phyloP scores from a whole-genome alignment of 2,113 vertebrate species.

The Perccottus glenii region DNA sequence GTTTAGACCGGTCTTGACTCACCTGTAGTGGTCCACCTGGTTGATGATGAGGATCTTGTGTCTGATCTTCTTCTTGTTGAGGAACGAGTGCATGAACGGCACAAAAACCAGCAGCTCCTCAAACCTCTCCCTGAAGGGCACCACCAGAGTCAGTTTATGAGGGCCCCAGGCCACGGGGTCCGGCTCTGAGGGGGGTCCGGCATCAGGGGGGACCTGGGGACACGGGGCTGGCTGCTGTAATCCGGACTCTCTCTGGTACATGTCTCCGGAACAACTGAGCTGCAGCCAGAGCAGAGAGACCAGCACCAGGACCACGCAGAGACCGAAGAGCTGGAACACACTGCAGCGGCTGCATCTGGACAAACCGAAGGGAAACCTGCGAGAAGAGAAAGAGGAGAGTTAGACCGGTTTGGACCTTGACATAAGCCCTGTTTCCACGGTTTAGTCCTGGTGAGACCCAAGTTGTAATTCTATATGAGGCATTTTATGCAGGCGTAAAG shows the following conservation, averaged over 20 bases:
- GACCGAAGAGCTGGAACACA: constrained; percentile 79
- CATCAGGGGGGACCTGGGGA: constrained; percentile 51
- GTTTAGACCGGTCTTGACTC: background rate
- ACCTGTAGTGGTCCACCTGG: constrained; percentile 97
- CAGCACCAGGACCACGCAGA: constrained; percentile 86
- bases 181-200: constrained; percentile 17
- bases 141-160: constrained; percentile 89
- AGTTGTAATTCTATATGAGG: no score
- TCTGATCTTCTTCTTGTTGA: constrained; percentile 89
- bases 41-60: constrained; percentile 94
- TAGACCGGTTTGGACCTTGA: no score
- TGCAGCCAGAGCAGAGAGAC: constrained; percentile 93
- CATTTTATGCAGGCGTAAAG: no score
- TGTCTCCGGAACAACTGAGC: constrained; percentile 88
- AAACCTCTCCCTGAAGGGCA: constrained; percentile 95
- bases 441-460: no score
- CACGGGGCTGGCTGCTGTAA: constrained; percentile 71
- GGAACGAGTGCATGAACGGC: constrained; percentile 91
- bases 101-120: constrained; percentile 94
- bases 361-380: constrained; percentile 60
- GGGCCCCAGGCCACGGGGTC: constrained; percentile 88
- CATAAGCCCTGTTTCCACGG: no score
- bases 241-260: constrained; percentile 50
- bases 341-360: constrained; percentile 65
- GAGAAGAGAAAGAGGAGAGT: background rate